Evolutionary conservation across 2,797 vertebrate species (phyloP).

Genomic region (Dipus sagitta): DNA sequence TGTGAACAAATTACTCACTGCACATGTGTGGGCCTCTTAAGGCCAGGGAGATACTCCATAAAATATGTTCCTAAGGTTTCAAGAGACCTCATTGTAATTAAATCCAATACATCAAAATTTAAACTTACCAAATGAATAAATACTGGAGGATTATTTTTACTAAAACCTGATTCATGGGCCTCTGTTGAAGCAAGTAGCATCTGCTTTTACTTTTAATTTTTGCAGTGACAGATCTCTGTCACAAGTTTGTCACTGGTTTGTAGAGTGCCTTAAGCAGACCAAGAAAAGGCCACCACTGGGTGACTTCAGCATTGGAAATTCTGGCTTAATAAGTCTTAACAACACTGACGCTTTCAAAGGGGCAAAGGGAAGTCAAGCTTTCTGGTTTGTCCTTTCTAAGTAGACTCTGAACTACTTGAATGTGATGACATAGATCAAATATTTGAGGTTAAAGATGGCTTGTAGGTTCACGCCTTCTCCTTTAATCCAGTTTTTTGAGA

Average conservation of each 20-base stretch:
- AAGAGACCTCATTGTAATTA: constrained; percentile 14
- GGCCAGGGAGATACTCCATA: neutral
- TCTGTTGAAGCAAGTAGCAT: constrained; percentile 24
- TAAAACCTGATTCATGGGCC: neutral
- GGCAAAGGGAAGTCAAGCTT: constrained; percentile 53
- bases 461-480: constrained; percentile 70
- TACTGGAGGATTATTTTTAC: neutral
- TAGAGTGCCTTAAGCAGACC: constrained; percentile 23
- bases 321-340: constrained; percentile 17
- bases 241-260: neutral
- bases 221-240: constrained; percentile 12
- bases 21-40: neutral
- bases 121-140: constrained; percentile 55
- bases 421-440: constrained; percentile 80
- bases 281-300: neutral
- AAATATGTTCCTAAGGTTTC: constrained; percentile 27
- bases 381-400: constrained; percentile 62
- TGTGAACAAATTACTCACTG: neutral
- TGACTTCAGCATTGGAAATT: neutral
- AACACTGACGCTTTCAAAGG: constrained; percentile 45
- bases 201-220: constrained; percentile 49
- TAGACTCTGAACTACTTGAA: constrained; percentile 72
- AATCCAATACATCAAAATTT: constrained; percentile 26
- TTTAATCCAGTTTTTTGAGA: constrained; percentile 77
- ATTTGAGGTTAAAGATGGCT: constrained; percentile 80